Base-by-base conservation (phyloP, 1,140 invertebrate species). In the Drosophila gunungcola region DNA sequence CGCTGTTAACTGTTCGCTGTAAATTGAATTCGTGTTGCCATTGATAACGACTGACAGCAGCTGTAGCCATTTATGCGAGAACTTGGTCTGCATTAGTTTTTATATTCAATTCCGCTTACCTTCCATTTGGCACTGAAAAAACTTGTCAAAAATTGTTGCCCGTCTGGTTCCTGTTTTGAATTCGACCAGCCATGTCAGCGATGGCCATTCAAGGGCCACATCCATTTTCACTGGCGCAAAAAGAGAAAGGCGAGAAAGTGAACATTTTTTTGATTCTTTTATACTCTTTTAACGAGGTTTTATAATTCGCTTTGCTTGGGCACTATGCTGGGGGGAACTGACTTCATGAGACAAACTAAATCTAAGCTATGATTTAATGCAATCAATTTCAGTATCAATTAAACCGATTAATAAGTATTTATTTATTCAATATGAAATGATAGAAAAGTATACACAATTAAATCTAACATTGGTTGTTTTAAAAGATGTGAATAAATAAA, bases 91-190 rank as follows among this genome's bases (percentile, higher is more conserved):
- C 83, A 82, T 88, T 88, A 88, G 82, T 85, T 86, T 86, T 86
- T 81, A 85, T 78, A 63, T 74, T 84, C 82, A 46, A 78, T 80
- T 68, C 63, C 58, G 78, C 42, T 81, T 56, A 80, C 82, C 81
- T 85, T 67, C 55, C 73, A 63, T 54, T 68, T 68, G 41, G 53
- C 41, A 67, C 41, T 39, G 56, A 41, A 45, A 64, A 70, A 81
- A 81, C 78, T 78, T 78, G 68, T 81, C 60, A 84, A 76, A 77
- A 77, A 72, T 69, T 54, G 53, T 38, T 54, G 51, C 25, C 13
- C 12, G 41, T 41, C 36, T 55, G 29, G 69, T 61, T 73, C 43
- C 45, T 64, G 55, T 43, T 60, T 57, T 63, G 62, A 45, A 41
- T 60, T 57, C 68, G 62, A 45, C 55, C 32, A 68, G 38, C 58